Evolutionary conservation across 2,113 vertebrate genomes (phyloP), one percentile per base, ranked within the genome.

Genomic region (Sardina pilchardus): DNA sequence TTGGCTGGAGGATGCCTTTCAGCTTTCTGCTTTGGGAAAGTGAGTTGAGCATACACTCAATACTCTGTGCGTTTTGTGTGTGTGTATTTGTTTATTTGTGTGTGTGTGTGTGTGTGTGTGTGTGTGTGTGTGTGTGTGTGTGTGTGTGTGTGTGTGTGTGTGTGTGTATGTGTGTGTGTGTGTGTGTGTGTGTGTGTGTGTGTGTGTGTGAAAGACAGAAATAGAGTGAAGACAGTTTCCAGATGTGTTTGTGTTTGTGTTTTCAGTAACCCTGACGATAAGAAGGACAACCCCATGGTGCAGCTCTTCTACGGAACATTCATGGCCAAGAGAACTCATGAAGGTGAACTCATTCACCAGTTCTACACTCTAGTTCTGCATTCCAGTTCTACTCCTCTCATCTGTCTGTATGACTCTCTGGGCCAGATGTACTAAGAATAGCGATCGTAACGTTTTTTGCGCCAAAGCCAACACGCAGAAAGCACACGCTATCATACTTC

Each of bases 231-330:
- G 6, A 67, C 53, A 59, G 53, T 47, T 12, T 47, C 45, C 17
- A 59, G 17, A n/a, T 21, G 14, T n/a, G 24, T 26, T 7, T n/a
- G 59, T 63, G 56, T 8, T 17, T 44, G 59, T 80, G 16, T 43
- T 85, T 86, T 83, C 90, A 97, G 96, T 48, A 96, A 83, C 45
- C 91, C 94, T 47, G 94, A 94, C 81, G 96, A 96, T 90, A 99
- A 98, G 90, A 95, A 96, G 0, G 91, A 97, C 85, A 99, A 99
- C 90, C 98, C 98, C 26, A 99, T 99, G 98, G 98, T 99, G 10
- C 97, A 97, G 88, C 97, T 99, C 6, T 99, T 99, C 93, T 99
- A 99, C 0, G 98, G 98, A 19, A 99, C 97, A 82, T 99, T 97
- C 91, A 94, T 99, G 86, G 97, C 97, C 0, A 97, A 99, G 91